phyloP scores from a whole-genome alignment of 1,140 invertebrate species.

The Neodiprion virginianus region DNA sequence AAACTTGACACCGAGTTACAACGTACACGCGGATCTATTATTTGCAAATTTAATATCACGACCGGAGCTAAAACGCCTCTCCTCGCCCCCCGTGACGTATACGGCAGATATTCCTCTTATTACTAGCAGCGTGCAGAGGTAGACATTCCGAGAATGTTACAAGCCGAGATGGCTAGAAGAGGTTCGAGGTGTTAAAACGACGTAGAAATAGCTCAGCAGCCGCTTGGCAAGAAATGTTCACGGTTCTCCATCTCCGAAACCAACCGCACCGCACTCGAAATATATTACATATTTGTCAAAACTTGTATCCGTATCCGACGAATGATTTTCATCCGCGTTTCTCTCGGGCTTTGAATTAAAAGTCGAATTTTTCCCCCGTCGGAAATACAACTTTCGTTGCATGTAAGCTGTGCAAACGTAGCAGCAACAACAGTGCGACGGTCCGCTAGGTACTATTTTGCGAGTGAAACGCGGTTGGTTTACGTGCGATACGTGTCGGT shows the following conservation, averaged over 20 bases:
- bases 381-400: too few relatives aligned
- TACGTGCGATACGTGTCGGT: conserved; percentile 15
- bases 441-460: conserved; percentile 15
- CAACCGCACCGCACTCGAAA: not conserved
- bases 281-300: not conserved
- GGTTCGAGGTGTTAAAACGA: too few relatives aligned
- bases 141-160: not conserved
- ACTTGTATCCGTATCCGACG: not conserved
- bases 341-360: not conserved
- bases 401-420: too few relatives aligned
- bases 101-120: not conserved
- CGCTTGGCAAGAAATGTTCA: not conserved
- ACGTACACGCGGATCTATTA: not conserved
- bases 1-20: too few relatives aligned
- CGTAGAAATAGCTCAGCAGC: too few relatives aligned
- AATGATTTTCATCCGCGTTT: not conserved
- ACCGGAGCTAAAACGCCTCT: too few relatives aligned
- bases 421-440: not conserved
- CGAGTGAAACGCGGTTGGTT: conserved; percentile 19
- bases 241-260: not conserved
- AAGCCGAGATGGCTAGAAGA: too few relatives aligned
- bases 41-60: too few relatives aligned
- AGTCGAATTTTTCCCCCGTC: not conserved
- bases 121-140: not conserved
- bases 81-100: too few relatives aligned